A percentile compares a stretch with the other conserved stretches of the same genome.
Evolutionary conservation across 2,113 vertebrate genomes (phyloP).

Genomic region (Oncorhynchus clarkii): DNA sequence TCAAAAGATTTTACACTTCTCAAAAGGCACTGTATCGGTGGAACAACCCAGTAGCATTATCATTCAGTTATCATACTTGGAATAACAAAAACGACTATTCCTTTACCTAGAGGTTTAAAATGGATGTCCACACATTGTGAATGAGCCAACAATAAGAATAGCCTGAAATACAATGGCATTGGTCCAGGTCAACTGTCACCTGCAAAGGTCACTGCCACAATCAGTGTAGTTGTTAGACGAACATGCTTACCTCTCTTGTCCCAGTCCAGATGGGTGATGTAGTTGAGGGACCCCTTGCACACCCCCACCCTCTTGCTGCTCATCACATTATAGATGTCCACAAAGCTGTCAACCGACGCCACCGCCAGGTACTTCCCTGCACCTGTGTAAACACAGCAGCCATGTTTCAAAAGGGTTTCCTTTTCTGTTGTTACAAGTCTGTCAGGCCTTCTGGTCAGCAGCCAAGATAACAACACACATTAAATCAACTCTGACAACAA

Average conservation of each 20-base stretch:
- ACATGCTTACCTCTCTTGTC: conserved; percentile 83
- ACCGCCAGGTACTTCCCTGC: conserved; percentile 94
- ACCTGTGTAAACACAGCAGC: conserved; percentile 70
- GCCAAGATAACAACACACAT: not conserved
- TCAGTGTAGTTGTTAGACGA: not conserved
- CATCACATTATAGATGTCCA: conserved; percentile 96
- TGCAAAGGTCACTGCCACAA: not conserved
- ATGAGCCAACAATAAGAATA: no score
- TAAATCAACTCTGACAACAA: not conserved
- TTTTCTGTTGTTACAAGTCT: not conserved
- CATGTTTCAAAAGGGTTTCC: not conserved
- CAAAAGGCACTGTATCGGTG: no score
- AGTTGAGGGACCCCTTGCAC: conserved; percentile 92
- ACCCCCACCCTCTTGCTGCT: conserved; percentile 95
- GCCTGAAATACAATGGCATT: no score
- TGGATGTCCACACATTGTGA: no score
- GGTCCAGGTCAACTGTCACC: not conserved
- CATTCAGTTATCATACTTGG: no score
- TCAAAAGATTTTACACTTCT: no score
- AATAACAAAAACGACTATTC: no score
- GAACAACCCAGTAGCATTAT: no score
- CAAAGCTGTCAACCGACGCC: conserved; percentile 92
- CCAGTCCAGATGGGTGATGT: conserved; percentile 96
- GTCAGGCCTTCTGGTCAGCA: not conserved
- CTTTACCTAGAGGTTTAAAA: no score